These are phyloP conservation scores for Tolmerus cingulatus DNA, from an alignment of 2,888 invertebrate genomes.

Conservation along the genomic window DNA sequence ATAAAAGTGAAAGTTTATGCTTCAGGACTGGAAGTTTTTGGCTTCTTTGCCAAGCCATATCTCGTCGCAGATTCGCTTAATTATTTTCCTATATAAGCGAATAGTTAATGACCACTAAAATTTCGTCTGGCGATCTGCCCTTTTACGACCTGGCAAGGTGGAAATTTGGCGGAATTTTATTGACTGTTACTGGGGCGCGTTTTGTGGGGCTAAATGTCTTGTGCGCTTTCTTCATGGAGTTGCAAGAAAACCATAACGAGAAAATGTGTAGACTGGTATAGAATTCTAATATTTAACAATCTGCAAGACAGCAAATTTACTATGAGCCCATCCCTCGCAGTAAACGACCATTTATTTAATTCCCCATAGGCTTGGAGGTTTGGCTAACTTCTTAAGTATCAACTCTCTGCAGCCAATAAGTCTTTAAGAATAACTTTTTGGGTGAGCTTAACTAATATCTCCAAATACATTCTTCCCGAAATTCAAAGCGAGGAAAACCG, in stretches of 20 bases:
- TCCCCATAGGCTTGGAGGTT: background rate
- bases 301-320: background rate
- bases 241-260: background rate
- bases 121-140: background rate
- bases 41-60: background rate
- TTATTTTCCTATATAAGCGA: background rate
- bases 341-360: background rate
- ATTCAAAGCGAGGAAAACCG: background rate
- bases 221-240: background rate
- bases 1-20: slow-evolving; percentile 23
- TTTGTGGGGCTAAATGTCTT: background rate
- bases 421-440: background rate
- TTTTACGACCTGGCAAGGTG: slow-evolving; percentile 5
- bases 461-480: background rate
- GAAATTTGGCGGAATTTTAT: background rate
- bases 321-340: background rate
- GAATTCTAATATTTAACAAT: background rate
- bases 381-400: background rate
- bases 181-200: background rate
- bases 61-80: background rate
- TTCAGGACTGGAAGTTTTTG: background rate
- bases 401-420: background rate
- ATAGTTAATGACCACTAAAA: slow-evolving; percentile 19
- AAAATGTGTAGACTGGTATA: background rate
- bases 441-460: background rate